Conservation (phyloP, 2,888 invertebrate species). For the Calephelis perditalis region DNA sequence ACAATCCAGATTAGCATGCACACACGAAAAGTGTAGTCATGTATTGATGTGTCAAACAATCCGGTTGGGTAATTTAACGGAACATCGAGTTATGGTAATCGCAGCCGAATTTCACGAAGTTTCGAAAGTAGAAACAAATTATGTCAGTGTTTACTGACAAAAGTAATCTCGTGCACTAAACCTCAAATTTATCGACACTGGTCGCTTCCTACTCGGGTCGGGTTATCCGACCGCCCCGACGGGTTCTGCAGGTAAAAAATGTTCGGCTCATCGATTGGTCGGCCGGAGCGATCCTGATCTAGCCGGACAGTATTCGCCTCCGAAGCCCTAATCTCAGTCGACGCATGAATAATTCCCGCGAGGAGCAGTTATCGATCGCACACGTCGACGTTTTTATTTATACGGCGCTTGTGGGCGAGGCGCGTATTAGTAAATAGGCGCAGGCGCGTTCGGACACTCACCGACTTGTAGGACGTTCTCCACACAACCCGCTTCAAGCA, state of each 20-base stretch:
- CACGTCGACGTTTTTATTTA: constrained; percentile 77
- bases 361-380: constrained; percentile 77
- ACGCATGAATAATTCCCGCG: constrained; percentile 77
- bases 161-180: constrained; percentile 35
- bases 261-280: constrained; percentile 52
- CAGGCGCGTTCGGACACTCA: constrained; percentile 80
- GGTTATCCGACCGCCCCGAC: constrained; percentile 29
- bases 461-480: constrained; percentile 93
- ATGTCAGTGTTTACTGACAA: constrained; percentile 45
- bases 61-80: constrained; percentile 75
- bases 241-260: constrained; percentile 30
- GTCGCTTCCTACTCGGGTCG: constrained; percentile 41
- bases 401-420: constrained; percentile 76
- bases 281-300: constrained; percentile 26
- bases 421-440: constrained; percentile 78
- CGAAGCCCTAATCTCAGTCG: constrained; percentile 65
- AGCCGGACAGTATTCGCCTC: constrained; percentile 28
- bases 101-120: constrained; percentile 70
- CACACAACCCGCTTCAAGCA: constrained; percentile 89
- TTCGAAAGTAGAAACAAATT: constrained; percentile 65
- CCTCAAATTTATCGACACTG: constrained; percentile 38
- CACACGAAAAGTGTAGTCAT: constrained; percentile 13
- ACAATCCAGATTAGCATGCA: constrained; percentile 4
- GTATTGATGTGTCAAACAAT: constrained; percentile 43
- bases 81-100: constrained; percentile 75